Evolutionary conservation across 2,888 invertebrate species (phyloP), one percentile per base, ranked within the genome.

Genomic region (Pollenia labialis): DNA sequence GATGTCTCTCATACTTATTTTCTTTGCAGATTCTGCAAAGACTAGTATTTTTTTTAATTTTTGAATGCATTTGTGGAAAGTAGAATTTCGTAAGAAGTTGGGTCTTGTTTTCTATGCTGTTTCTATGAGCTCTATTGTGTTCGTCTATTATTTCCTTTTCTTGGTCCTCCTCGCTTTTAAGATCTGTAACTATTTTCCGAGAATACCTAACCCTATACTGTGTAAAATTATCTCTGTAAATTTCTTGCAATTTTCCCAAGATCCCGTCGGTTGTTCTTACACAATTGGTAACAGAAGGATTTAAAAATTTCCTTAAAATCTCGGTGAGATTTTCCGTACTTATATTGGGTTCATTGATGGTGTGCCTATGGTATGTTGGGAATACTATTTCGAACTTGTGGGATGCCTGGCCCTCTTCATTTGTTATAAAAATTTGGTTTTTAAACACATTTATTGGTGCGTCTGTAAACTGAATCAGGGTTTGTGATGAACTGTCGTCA

Each of bases 401-500:
- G 32, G 32, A 32, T 32, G 32, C 32, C 32, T 32, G 32, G 32
- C 32, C 32, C 32, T 32, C 32, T 32, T 32, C 4, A 6, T 32
- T 32, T 6, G 32, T 4, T 32, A 32, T 32, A 6, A 32, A 32
- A 32, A 32, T 32, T 32, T 32, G 32, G 32, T 4, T 32, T 32
- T 32, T 32, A 32, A 86, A 87, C 0, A 54, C 86, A 54, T 88
- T 88, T 14, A 83, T 74, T 4, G 85, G 81, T 32, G 32, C 32
- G 48, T 82, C 58, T 1, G 79, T 56, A 14, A 50, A 74, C 23
- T 66, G 77, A n/a, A 88, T 85, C 2, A 88, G 52, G 11, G 85
- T 54, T 40, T 85, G 83, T 10, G 85, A 62, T 8, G 85, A 87
- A n/a, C 87, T 88, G 9, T 88, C 88, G 8, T 79, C 82, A 23